Evolutionary conservation across 2,888 invertebrate species (phyloP), one percentile per base, ranked within the genome.

Genomic region (Sinhomidia bicolor): DNA sequence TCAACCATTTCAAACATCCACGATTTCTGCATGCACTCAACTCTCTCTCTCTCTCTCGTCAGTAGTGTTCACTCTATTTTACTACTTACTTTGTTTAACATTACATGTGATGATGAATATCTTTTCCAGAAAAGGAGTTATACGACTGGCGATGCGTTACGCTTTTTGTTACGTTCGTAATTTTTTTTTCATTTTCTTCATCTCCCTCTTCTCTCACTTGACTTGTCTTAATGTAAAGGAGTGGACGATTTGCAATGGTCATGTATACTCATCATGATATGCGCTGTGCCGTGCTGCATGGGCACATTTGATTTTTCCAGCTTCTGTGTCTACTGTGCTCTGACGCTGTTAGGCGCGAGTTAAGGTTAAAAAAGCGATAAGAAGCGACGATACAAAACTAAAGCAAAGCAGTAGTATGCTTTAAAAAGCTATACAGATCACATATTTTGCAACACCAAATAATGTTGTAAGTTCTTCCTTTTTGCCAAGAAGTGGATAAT

Each of bases 91-190:
- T 60, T 51, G 51, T 60, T 60, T 14, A 32, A 32, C 62, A 65
- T 26, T 44, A 17, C 71, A 80, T 57, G 36, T 71, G 47, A 51
- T 47, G 71, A 71, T 83, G 71, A 71, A 83, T 83, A 82, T 54
- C 68, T 23, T 71, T 68, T 83, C 82, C 82, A 83, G 82, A 83
- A 83, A 83, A 83, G 82, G 82, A 68, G 71, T 32, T 41, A 5
- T 23, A 20, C 0, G 41, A 36, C 60, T 79, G 60, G 10, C 80
- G 62, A 60, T 80, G 80, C 80, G 80, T 80, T 80, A 79, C 79
- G 41, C 32, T 80, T 60, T 17, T 23, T 29, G 26, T 47, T 74
- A 32, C 32, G 20, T 74, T 36, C 44, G 5, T 57, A 32, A 17
- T 36, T 78, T 57, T 57, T 78, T 20, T 44, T 17, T 71, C n/a